Conservation (phyloP, 1,140 invertebrate species). For the Drosophila sp. region DNA sequence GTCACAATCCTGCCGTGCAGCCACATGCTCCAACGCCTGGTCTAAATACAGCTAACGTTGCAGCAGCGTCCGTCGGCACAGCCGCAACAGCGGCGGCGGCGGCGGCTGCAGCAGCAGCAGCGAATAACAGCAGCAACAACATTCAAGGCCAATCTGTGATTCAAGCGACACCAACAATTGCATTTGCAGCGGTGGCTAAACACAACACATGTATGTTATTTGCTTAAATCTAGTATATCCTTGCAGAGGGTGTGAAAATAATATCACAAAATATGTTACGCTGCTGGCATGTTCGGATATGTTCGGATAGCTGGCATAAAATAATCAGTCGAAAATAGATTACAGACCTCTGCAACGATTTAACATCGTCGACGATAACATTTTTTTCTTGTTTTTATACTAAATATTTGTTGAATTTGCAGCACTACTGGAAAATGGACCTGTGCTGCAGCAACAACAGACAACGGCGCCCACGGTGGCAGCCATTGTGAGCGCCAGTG, state of each 20-base stretch:
- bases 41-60: slow-evolving; percentile 43
- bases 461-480: slow-evolving; percentile 65
- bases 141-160: slow-evolving; percentile 84
- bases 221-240: background rate
- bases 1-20: slow-evolving; percentile 74
- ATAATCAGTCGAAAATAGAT: too few species aligned
- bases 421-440: slow-evolving; percentile 83
- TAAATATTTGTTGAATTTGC: background rate
- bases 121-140: slow-evolving; percentile 55
- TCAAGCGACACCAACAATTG: slow-evolving; percentile 84
- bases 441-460: slow-evolving; percentile 66
- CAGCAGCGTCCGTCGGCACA: slow-evolving; percentile 23
- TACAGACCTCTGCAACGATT: too few species aligned
- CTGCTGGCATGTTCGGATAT: too few species aligned
- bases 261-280: too few species aligned
- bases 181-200: slow-evolving; percentile 84
- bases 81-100: slow-evolving; percentile 36
- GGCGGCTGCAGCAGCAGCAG: slow-evolving; percentile 28
- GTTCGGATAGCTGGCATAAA: too few species aligned
- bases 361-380: too few species aligned
- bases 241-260: too few species aligned
- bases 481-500: slow-evolving; percentile 68
- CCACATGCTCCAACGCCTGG: slow-evolving; percentile 75
- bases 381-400: background rate
- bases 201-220: slow-evolving; percentile 82